A percentile compares a stretch with the other conserved stretches of the same genome.
Evolutionary conservation across 2,797 vertebrate genomes (phyloP).

Genomic region (Parotocinclus haroldoi): DNA sequence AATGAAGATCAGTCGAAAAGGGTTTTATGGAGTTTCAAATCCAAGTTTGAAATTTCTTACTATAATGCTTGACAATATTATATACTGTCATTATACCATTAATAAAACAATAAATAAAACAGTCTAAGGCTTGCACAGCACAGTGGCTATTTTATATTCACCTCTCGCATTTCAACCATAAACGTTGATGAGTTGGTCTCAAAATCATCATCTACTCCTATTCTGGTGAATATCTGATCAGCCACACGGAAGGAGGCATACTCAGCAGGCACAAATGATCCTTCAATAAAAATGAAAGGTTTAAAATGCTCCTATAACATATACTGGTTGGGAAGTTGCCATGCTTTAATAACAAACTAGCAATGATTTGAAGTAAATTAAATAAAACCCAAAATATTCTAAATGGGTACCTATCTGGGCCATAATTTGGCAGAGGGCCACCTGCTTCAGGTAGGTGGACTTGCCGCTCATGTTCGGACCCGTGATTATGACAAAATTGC

Average conservation of each 20-base stretch:
- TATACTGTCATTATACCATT: no score
- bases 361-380: no score
- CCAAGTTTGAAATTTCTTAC: no score
- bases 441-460: conserved; percentile 94
- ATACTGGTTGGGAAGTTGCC: no score
- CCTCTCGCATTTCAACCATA: conserved; percentile 99
- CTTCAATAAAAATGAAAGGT: conserved; percentile 62
- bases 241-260: conserved; percentile 89
- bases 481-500: conserved; percentile 91
- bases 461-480: conserved; percentile 99
- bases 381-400: no score
- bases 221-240: conserved; percentile 95
- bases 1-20: no score
- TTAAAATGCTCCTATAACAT: neutral
- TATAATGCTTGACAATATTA: no score
- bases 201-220: conserved; percentile 95
- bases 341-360: no score
- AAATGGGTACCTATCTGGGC: conserved; percentile 87
- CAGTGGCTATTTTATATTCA: conserved; percentile 45
- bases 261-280: conserved; percentile 91
- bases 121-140: no score
- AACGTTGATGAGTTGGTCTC: conserved; percentile 97
- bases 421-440: conserved; percentile 96
- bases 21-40: no score
- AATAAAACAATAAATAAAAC: no score